A percentile compares a stretch with the other conserved stretches of the same genome.
These are phyloP conservation scores for Hydriomena furcata DNA, from an alignment of 2,888 invertebrate genomes.

Conservation along the genomic window DNA sequence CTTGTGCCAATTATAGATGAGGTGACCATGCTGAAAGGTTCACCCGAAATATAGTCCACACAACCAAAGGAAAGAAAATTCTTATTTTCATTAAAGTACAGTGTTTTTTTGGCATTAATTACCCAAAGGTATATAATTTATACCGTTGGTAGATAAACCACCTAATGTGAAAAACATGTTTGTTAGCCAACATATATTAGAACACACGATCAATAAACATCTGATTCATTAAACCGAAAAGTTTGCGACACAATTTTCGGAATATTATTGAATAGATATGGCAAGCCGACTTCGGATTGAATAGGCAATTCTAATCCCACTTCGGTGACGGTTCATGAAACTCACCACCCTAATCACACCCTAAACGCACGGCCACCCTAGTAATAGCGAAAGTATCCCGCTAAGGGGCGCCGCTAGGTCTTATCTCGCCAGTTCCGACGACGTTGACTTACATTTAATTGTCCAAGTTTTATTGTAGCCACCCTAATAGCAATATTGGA, in stretches of 20 bases:
- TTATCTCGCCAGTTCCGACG: conserved; percentile 71
- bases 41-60: not conserved
- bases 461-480: conserved; percentile 78
- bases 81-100: too few relatives aligned
- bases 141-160: too few relatives aligned
- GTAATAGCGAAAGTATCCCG: conserved; percentile 71
- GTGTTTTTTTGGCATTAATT: too few relatives aligned
- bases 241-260: conserved; percentile 27
- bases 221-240: not conserved
- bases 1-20: conserved; percentile 67
- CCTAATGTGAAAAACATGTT: too few relatives aligned
- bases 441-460: conserved; percentile 78
- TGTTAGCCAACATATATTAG: not conserved
- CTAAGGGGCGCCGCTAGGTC: conserved; percentile 68
- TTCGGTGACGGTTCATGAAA: conserved; percentile 55
- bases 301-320: conserved; percentile 59
- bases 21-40: conserved; percentile 50
- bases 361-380: conserved; percentile 60
- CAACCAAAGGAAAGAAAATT: not conserved
- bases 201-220: not conserved
- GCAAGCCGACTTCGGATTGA: conserved; percentile 45
- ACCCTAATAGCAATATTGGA: conserved; percentile 70
- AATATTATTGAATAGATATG: conserved; percentile 41
- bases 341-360: too few relatives aligned
- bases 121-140: too few relatives aligned